Conservation (phyloP, 2,797 vertebrate genomes). For the Protonibea diacanthus region DNA sequence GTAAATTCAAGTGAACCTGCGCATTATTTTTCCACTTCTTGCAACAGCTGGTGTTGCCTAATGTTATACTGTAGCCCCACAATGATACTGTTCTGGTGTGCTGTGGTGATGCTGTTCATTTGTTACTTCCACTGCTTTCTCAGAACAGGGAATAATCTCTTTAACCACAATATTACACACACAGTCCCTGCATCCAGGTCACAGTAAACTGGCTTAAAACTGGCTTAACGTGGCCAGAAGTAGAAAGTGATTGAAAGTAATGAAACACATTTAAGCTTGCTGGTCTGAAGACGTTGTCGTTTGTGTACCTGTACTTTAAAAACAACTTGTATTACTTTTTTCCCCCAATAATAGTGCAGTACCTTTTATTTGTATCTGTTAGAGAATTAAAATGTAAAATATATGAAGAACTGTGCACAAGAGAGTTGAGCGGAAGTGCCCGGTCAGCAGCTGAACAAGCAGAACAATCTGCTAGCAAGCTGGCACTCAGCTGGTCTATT, state of each 20-base stretch:
- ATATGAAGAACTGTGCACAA: not conserved
- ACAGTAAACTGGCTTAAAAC: conserved; percentile 20
- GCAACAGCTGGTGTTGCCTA: not conserved
- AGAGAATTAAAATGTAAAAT: not conserved
- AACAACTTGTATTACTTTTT: not conserved
- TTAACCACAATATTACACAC: not conserved
- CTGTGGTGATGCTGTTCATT: not conserved
- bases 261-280: not conserved
- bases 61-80: not conserved
- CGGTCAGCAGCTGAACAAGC: not conserved
- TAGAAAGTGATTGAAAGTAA: conserved; percentile 1
- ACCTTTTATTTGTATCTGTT: not conserved
- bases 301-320: not conserved
- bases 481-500: not conserved
- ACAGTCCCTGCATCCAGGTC: not conserved
- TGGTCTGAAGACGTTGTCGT: not conserved
- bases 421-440: not conserved
- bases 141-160: not conserved
- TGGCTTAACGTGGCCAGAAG: not conserved
- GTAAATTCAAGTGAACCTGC: not conserved
- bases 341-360: not conserved
- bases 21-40: not conserved
- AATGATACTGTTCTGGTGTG: not conserved
- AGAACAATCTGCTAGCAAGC: not conserved
- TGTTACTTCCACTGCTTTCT: conserved; percentile 2